phyloP scores from a whole-genome alignment of 2,797 vertebrate species.

The Mus minutoides region DNA sequence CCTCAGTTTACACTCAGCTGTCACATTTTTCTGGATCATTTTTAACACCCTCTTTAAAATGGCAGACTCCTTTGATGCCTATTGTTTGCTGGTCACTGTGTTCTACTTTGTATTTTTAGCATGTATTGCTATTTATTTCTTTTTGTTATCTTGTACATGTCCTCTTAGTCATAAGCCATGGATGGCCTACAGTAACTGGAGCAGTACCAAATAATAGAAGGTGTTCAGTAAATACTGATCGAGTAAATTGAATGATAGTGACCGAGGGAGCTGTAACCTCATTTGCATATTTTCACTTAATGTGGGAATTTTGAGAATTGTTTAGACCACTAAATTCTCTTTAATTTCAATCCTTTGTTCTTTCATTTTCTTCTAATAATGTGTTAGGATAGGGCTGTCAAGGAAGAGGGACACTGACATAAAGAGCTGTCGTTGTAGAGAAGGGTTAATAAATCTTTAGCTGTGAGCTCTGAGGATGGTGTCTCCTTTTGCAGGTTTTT shows the following conservation, averaged over 20 bases:
- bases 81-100: not conserved
- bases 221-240: not conserved
- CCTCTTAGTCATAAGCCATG: not conserved
- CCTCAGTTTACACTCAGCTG: not conserved
- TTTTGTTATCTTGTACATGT: not conserved
- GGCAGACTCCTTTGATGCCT: not conserved
- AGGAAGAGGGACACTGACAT: not conserved
- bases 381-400: slow-evolving; percentile 8
- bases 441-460: not conserved
- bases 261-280: not conserved
- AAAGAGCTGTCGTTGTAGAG: not conserved
- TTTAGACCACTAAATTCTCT: not conserved
- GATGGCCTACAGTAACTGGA: not conserved
- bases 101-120: not conserved
- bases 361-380: slow-evolving; percentile 27
- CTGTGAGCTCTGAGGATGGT: not conserved
- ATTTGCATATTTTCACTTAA: slow-evolving; percentile 32
- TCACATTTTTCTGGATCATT: not conserved
- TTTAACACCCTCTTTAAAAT: slow-evolving; percentile 10
- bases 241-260: not conserved
- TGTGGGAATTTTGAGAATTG: not conserved
- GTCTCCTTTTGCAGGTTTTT: slow-evolving; percentile 91
- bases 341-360: not conserved
- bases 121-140: not conserved
- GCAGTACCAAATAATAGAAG: not conserved